phyloP scores from a whole-genome alignment of 2,797 vertebrate genomes.

The Argya squamiceps region DNA sequence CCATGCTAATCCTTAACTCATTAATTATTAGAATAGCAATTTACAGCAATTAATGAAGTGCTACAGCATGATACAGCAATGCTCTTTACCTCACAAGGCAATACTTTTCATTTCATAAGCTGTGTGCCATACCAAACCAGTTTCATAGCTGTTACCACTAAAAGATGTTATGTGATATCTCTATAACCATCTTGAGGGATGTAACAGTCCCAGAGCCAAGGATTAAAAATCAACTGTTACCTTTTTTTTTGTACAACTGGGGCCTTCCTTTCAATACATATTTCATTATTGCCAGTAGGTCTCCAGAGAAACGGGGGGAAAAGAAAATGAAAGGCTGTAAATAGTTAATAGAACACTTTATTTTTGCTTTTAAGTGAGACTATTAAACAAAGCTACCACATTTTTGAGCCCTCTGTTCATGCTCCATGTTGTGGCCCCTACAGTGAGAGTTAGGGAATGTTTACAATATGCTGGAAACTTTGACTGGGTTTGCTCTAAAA shows the following conservation, averaged over 20 bases:
- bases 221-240: background rate
- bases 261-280: conserved; percentile 11
- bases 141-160: background rate
- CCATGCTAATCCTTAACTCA: background rate
- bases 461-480: conserved; percentile 73
- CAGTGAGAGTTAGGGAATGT: conserved; percentile 71
- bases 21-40: background rate
- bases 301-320: background rate
- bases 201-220: background rate
- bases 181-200: background rate
- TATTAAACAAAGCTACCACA: conserved; percentile 62
- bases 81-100: background rate
- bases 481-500: conserved; percentile 69
- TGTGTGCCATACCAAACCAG: background rate
- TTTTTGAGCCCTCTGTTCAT: conserved; percentile 40
- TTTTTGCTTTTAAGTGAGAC: conserved; percentile 56
- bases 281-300: conserved; percentile 38
- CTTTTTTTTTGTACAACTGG: background rate
- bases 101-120: background rate
- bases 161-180: background rate
- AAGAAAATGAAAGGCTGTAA: conserved; percentile 54
- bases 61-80: accelerated
- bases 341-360: conserved; percentile 52
- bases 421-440: conserved; percentile 46
- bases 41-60: background rate